Base-by-base conservation (phyloP, 1,140 invertebrate genomes). In the Limonius californicus region DNA sequence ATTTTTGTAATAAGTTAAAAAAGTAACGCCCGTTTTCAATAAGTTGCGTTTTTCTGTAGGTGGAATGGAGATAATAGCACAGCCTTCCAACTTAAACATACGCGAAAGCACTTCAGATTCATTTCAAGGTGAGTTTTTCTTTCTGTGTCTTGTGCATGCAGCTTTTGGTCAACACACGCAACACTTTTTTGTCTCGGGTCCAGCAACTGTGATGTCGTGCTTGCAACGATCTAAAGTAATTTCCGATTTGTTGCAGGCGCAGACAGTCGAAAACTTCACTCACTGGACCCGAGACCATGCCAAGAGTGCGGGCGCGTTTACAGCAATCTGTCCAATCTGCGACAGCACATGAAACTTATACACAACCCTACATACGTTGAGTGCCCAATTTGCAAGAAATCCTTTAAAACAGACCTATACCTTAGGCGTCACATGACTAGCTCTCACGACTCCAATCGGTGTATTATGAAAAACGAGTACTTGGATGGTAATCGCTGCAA, bases 371-470 rank as follows among this genome's bases (percentile, higher is more conserved):
- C 86, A 78, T 86, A 84, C 77, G 86, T 88, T 68, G 83, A 82
- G 76, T 89, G 88, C 81, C 82, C 82, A 73, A 81, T 86, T 66
- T 89, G 88, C 80, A 83, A 83, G 74, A 88, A 88, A 82, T 82
- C 83, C 73, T 89, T 89, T 82, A 89, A 89, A 82, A 89, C 87
- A 74, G 86, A 87, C 81, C 83, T 89, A 70, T 89, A 89, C 77
- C 82, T 89, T 69, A 84, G 86, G 71, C 82, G 87, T 58, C 88
- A 89, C 78, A 78, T 85, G 65, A 79, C 83, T 67, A 82, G 80
- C 73, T 81, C 82, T 70, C 84, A 85, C 68, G 81, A 82, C 12
- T 19, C 8, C n/a, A 50, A 50, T 45, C n/a, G 42, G n/a, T 50
- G 1, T 39, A 12, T 14, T 12, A 39, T n/a, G 7, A 39, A 39